Evolutionary conservation across 2,888 invertebrate genomes (phyloP), one percentile per base, ranked within the genome.

Genomic region (Philhelius pedissequus): DNA sequence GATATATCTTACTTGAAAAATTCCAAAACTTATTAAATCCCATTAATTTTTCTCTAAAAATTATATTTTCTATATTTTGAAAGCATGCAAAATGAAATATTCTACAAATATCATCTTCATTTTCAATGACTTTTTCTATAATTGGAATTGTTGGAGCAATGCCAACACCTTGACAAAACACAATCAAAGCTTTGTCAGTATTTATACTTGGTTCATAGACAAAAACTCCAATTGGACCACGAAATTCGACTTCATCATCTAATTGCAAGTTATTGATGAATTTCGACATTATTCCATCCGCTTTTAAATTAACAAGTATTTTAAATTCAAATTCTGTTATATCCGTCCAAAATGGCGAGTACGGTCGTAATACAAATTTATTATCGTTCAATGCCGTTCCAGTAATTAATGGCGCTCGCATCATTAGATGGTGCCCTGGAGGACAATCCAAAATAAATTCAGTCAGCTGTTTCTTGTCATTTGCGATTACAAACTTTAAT

Each of bases 121-220:
- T 93, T 22, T 92, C 89, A 62, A 96, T 88, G 84, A 96, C 92
- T 40, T 92, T 90, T 32, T 93, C 90, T 64, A 95, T 93, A 11
- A 96, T 93, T 15, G 94, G 92, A 87, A 93, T 92, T 88, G 96
- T 93, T 27, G 96, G 95, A 18, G 95, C 94, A 84, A 96, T 93
- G 0, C 96, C 96, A 25, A 96, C 95, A 0, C 96, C 96, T 89
- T 96, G 96, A 54, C 95, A 93, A 50, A 95, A 90, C 88, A 94
- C 92, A 1, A 93, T 84, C 18, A 94, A 87, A 35, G 35, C 8
- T 15, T 48, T 66, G 4, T 20, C 69, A 25, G 50, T 15, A 4
- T 48, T 38, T 18, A 77, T 75, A 18, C 56, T 79, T 76, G 90
- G 80, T 80, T 91, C 90, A 88, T 90, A 92, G 50, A 88, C 89